Evolutionary conservation across 1,140 invertebrate species (phyloP).

Genomic region (Calliphora vicina): DNA sequence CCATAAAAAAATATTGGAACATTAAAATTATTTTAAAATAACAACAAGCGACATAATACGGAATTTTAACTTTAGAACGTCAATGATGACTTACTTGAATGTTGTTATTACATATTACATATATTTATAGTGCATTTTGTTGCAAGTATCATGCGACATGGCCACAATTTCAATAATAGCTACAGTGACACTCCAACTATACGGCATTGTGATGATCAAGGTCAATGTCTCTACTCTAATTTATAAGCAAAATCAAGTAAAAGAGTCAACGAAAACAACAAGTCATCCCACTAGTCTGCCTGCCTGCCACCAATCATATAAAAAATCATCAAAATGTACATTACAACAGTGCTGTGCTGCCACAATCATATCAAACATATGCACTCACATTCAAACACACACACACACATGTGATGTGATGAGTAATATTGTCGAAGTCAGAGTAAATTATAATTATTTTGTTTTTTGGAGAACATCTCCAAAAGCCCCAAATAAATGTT

Average conservation of each 20-base stretch:
- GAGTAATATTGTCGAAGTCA: background rate
- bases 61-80: too few species aligned
- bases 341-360: background rate
- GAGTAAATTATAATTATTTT: background rate
- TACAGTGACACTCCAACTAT: background rate
- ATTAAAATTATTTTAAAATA: too few species aligned
- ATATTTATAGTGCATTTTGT: background rate
- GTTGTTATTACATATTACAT: too few species aligned
- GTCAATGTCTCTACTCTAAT: slow-evolving; percentile 21
- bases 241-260: background rate
- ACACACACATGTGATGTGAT: background rate
- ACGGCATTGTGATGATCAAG: slow-evolving; percentile 13
- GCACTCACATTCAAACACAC: background rate
- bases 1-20: too few species aligned
- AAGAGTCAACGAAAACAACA: background rate
- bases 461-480: background rate
- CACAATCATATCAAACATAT: background rate
- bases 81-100: too few species aligned
- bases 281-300: background rate
- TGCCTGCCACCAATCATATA: background rate
- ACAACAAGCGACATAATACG: too few species aligned
- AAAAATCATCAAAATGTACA: background rate
- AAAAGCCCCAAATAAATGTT: background rate
- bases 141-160: background rate
- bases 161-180: background rate